phyloP scores from a whole-genome alignment of 2,797 vertebrate species.

The Parauchenoglanis punctatus region DNA sequence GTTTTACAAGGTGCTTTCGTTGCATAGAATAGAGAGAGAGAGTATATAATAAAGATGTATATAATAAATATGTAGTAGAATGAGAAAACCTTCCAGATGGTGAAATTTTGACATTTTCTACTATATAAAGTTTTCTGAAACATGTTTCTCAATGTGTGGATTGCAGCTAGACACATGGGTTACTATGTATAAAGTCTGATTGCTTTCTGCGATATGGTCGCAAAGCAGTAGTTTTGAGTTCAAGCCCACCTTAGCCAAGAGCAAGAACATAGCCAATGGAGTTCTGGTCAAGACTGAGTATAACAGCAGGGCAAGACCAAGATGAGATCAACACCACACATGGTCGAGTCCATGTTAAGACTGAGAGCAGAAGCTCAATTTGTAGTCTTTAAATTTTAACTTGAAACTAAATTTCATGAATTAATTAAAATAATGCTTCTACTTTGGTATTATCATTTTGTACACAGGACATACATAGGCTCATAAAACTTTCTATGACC shows the following conservation, averaged over 20 bases:
- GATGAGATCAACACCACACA: not conserved
- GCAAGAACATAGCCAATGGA: not conserved
- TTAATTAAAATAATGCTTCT: not conserved
- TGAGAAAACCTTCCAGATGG: not conserved
- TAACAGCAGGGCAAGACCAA: not conserved
- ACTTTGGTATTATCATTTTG: not conserved
- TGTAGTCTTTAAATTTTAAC: not conserved
- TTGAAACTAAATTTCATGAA: not conserved
- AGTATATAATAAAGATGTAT: not conserved
- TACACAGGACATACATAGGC: not conserved
- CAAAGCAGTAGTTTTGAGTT: not conserved
- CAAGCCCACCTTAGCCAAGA: slow-evolving; percentile 4
- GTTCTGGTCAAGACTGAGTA: not conserved
- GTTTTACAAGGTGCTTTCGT: not conserved
- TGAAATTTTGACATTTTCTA: not conserved
- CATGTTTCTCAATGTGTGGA: not conserved
- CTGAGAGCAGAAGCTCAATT: not conserved
- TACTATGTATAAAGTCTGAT: not conserved
- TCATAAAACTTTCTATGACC: not conserved
- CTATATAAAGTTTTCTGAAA: not conserved
- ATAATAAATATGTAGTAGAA: not conserved
- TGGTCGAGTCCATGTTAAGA: too few species aligned
- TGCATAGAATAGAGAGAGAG: not conserved
- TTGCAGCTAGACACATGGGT: not conserved
- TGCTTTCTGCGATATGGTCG: not conserved